Percentiles rank a stretch among this genome's conserved stretches.
Conservation (phyloP, 2,797 vertebrate species). For the Linurgus olivaceus region DNA sequence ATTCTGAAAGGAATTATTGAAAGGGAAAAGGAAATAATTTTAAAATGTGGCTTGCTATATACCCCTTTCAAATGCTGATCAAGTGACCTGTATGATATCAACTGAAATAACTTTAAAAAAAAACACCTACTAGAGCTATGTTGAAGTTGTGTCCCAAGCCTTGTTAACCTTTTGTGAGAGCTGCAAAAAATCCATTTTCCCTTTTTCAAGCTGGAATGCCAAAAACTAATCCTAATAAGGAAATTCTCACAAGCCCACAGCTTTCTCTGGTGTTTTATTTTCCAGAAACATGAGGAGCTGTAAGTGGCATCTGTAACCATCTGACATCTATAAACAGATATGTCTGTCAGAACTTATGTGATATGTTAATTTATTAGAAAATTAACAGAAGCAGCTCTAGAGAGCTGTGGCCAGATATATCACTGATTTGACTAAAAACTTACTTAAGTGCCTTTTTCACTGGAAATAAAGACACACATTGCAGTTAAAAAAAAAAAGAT, state of each 20-base stretch:
- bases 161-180: not conserved
- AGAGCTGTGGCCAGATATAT: not conserved
- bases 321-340: not conserved
- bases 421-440: not conserved
- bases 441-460: not conserved
- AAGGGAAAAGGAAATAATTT: not conserved
- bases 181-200: not conserved
- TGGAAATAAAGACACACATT: not conserved
- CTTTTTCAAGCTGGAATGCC: not conserved
- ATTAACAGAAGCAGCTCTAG: not conserved
- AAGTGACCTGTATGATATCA: not conserved
- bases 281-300: not conserved
- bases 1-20: not conserved
- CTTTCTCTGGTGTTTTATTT: not conserved
- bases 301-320: not conserved
- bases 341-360: not conserved
- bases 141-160: not conserved
- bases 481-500: rapidly evolving
- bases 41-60: not conserved
- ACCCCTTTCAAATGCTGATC: not conserved
- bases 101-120: not conserved
- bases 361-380: not conserved
- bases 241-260: not conserved
- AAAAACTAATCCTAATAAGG: not conserved
- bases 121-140: not conserved